Base-by-base conservation (phyloP, 2,113 vertebrate genomes). In the Nothobranchius kuhntae region DNA sequence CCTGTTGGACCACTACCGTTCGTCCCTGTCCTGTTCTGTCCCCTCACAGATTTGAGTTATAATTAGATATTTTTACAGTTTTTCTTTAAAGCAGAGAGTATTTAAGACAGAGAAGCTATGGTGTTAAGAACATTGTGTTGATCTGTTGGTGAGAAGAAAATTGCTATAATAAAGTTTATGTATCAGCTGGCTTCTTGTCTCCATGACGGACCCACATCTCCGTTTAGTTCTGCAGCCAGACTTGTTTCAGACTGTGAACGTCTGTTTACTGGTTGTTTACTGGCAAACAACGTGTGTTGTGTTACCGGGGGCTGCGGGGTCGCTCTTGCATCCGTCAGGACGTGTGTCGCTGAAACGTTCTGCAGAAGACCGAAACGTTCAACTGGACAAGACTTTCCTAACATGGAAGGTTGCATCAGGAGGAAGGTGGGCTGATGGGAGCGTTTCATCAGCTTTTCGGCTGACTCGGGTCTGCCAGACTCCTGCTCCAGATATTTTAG, bases 51-150 rank as follows among this genome's bases (percentile, higher is more conserved):
- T 86, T 87, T 91, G 90, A 92, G 92, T 88, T 91, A 81, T 90
- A 86, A 90, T 91, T 88, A 87, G 90, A 92, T 93, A 93, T 93
- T 93, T 93, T 93, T 93, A 93, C 91, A 93, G 81, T 91, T 92
- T 91, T 93, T 89, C 87, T 92, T 93, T 89, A 85, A 92, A 90
- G 82, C 57, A 83, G 85, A 92, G 89, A 92, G 89, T 93, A 93
- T 93, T 93, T 93, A 93, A 93, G 85, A 91, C 77, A 89, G 83
- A 87, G 81, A 89, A 90, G 86, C 87, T 88, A 91, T 87, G 90
- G 78, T 84, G 82, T 88, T 77, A 87, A 91, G 83, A 85, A 73
- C 75, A 76, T 91, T 90, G 90, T 92, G 87, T 91, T 87, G 90
- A 87, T 86, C 88, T 86, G 88, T 86, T 91, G 92, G 56, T 82